Percentiles rank a stretch among this genome's conserved stretches.
Evolutionary conservation across 2,888 invertebrate genomes (phyloP).

Genomic region (Eustalomyia histrio): DNA sequence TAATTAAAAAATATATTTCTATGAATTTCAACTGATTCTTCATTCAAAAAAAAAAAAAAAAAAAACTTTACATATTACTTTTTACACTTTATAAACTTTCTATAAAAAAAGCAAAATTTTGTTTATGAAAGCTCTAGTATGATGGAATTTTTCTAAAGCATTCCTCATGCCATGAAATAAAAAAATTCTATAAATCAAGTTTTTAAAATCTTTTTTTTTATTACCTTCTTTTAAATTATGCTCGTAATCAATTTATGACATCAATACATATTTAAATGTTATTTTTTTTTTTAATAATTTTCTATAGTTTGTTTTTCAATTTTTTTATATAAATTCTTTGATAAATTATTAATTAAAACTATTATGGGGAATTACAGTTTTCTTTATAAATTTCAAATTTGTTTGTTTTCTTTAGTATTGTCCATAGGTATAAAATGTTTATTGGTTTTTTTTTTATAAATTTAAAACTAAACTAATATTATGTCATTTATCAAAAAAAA

Average conservation of each 20-base stretch:
- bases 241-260: constrained; percentile 5
- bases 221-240: constrained; percentile 1
- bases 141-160: too few species aligned
- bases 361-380: constrained; percentile 26
- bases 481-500: constrained; percentile 27
- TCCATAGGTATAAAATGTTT: constrained; percentile 64
- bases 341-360: constrained; percentile 43
- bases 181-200: too few species aligned
- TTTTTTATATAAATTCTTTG: constrained; percentile 45
- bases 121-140: too few species aligned
- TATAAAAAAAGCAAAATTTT: too few species aligned
- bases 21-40: too few species aligned
- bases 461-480: constrained; percentile 34
- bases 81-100: too few species aligned
- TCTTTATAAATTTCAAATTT: constrained; percentile 30
- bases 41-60: too few species aligned
- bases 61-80: too few species aligned
- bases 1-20: too few species aligned
- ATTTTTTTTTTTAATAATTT: constrained; percentile 35
- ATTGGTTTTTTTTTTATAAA: constrained; percentile 37
- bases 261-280: constrained; percentile 16
- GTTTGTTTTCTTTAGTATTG: constrained; percentile 57
- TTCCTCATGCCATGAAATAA: too few species aligned
- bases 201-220: constrained; percentile 9
- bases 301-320: constrained; percentile 11